Conservation (phyloP, 1,140 invertebrate genomes). For the Neodiprion fabricii region DNA sequence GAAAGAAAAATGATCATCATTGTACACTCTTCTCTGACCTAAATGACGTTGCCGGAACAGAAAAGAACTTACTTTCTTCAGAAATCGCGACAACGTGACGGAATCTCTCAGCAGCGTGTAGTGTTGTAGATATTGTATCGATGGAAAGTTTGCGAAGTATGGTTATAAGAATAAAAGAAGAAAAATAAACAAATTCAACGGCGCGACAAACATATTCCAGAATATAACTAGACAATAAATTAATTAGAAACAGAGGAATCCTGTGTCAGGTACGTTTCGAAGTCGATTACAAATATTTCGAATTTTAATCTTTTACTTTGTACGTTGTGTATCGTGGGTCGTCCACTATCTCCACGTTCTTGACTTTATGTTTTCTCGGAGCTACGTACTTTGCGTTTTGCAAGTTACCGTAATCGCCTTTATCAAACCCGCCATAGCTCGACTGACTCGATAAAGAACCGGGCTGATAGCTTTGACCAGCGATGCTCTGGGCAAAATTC, state of each 20-base stretch:
- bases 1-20: slow-evolving; percentile 1
- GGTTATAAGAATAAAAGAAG: not conserved
- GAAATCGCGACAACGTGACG: not conserved
- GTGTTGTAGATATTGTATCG: not conserved
- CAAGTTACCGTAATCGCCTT: slow-evolving; percentile 20
- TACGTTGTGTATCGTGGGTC: slow-evolving; percentile 44
- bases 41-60: not conserved
- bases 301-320: slow-evolving; percentile 25
- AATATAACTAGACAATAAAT: not conserved
- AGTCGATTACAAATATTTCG: not conserved
- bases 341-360: slow-evolving; percentile 55
- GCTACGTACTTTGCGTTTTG: slow-evolving; percentile 3
- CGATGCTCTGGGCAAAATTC: slow-evolving; percentile 15
- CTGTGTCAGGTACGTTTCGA: not conserved
- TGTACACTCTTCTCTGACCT: slow-evolving; percentile 4
- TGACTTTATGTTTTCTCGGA: slow-evolving; percentile 43
- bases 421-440: slow-evolving; percentile 32
- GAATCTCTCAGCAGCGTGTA: not conserved
- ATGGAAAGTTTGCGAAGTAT: not conserved
- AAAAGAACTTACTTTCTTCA: slow-evolving; percentile 1
- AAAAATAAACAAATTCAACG: not conserved
- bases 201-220: slow-evolving; percentile 12
- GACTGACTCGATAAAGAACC: slow-evolving; percentile 21
- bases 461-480: slow-evolving; percentile 22
- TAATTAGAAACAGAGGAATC: too few species aligned